A percentile compares a stretch with the other conserved stretches of the same genome.
Conservation (phyloP, 2,888 invertebrate species). For the Parochlus steinenii region DNA sequence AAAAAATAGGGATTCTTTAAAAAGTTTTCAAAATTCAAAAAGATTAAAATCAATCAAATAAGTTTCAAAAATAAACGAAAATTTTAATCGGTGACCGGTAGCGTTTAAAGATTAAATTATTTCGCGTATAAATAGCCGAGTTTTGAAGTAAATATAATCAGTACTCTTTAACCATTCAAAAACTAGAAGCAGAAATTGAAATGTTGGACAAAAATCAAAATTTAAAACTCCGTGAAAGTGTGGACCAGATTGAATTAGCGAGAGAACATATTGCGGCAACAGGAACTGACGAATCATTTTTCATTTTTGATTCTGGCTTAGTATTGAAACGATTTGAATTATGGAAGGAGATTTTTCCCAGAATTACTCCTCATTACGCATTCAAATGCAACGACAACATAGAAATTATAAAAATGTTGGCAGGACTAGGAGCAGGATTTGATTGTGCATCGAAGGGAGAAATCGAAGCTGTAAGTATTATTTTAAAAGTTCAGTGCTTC, state of each 20-base stretch:
- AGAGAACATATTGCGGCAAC: conserved; percentile 1
- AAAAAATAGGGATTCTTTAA: no score
- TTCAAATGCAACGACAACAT: neutral
- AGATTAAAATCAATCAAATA: no score
- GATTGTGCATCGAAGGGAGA: conserved; percentile 9
- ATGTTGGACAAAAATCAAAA: no score
- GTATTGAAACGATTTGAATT: conserved; percentile 3
- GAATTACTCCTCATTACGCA: conserved; percentile 6
- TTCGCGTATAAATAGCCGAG: no score
- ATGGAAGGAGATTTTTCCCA: conserved; percentile 8
- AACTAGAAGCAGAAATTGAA: no score
- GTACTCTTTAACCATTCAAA: no score
- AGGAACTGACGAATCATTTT: conserved; percentile 9
- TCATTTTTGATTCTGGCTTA: conserved; percentile 4
- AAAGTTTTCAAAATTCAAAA: no score
- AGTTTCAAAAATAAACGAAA: no score
- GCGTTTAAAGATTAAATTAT: no score
- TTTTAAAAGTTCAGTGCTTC: neutral
- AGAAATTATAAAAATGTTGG: neutral
- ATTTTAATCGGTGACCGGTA: no score
- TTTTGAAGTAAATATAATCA: no score
- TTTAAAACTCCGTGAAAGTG: conserved; percentile 4
- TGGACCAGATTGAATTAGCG: conserved; percentile 1
- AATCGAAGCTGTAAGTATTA: neutral
- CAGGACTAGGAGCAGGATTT: conserved; percentile 1